Evolutionary conservation across 2,888 invertebrate genomes (phyloP), one percentile per base, ranked within the genome.

Genomic region (Volucella inflata): DNA sequence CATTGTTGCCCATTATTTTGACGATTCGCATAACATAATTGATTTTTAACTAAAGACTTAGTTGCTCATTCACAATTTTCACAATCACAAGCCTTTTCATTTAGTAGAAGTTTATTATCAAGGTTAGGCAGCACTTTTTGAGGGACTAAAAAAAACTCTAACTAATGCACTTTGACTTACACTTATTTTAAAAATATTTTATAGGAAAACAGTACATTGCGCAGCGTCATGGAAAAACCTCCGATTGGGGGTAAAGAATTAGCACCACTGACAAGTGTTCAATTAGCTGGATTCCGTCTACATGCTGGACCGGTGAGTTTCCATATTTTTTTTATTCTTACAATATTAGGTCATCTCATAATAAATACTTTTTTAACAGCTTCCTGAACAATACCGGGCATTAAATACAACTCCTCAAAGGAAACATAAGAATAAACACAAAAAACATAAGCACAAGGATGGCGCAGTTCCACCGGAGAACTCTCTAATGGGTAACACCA

Each of bases 371-470:
- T 14, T 89, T 87, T 88, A 57, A 85, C 89, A 96, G 94, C 93
- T 98, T 88, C 98, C 98, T 16, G 98, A 98, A 92, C 98, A 98
- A 92, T 98, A 98, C 92, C 95, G 98, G 88, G 96, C 97, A 91
- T 95, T 98, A 89, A 98, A 96, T 93, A 97, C 97, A 89, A 95
- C 97, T 87, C 97, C 98, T 87, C 96, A 97, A 90, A 97, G 97
- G 91, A 97, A 97, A 92, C 98, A 98, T 90, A 98, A 98, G 93
- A 98, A 97, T 90, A 98, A 98, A 92, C 98, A 98, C 91, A 98
- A 98, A 94, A 97, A 97, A 91, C 98, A 97, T 89, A 97, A 97
- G 92, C 97, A 97, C 90, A 97, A 97, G 93, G 97, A 97, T 89
- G 97, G 97, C 14, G 96, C 96, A 77, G 94, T 95, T 53, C 95